Evolutionary conservation across 2,888 invertebrate genomes (phyloP).

Genomic region (Eudasyphora cyanicolor): DNA sequence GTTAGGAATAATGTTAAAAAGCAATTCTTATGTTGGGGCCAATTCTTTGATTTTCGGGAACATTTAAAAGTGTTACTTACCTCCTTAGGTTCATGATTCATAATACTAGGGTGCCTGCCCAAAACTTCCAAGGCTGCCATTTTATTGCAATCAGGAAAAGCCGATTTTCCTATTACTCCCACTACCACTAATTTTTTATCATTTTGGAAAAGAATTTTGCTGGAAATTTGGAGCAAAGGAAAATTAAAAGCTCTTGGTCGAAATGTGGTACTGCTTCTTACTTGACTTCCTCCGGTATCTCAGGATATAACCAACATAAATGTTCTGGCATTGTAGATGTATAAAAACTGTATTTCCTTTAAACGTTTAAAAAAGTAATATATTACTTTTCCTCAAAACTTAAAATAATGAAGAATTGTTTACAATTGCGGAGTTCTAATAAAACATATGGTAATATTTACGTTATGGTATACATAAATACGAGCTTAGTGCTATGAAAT

Average conservation of each 20-base stretch:
- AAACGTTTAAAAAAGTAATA: background rate
- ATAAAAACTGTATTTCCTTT: background rate
- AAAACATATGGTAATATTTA: constrained; percentile 41
- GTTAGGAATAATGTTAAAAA: background rate
- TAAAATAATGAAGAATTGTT: background rate
- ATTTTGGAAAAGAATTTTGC: constrained; percentile 70
- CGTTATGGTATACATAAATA: background rate
- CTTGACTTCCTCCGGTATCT: constrained; percentile 71
- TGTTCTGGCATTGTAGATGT: constrained; percentile 69
- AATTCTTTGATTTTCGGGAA: background rate
- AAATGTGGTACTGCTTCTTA: constrained; percentile 63
- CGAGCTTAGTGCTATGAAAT: background rate
- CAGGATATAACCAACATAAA: constrained; percentile 72
- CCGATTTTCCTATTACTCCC: constrained; percentile 79
- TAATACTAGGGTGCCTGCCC: constrained; percentile 70
- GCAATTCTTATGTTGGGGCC: no score
- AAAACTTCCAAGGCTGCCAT: constrained; percentile 76
- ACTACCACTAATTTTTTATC: constrained; percentile 75
- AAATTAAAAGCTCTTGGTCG: background rate
- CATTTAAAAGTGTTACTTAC: constrained; percentile 49
- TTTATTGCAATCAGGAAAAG: constrained; percentile 76
- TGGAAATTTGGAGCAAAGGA: constrained; percentile 50
- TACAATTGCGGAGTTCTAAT: background rate
- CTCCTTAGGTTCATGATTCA: constrained; percentile 71
- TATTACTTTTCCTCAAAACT: no score